phyloP scores from a whole-genome alignment of 2,888 invertebrate genomes.

The Sphinx pinastri region DNA sequence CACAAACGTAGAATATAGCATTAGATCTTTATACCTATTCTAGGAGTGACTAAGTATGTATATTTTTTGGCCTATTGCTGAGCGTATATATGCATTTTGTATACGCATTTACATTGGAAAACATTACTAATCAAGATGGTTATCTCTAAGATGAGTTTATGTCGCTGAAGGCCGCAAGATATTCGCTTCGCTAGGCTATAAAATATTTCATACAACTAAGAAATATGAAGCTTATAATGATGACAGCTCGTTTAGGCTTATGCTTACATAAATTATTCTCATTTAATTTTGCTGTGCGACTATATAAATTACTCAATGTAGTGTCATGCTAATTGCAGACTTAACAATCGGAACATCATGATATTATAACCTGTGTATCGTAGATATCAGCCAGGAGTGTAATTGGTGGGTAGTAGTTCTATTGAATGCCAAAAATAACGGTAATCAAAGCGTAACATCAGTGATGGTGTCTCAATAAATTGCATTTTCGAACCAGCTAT shows the following conservation, averaged over 20 bases:
- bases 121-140: no score
- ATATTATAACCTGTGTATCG: not conserved
- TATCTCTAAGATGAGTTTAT: no score
- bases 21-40: not conserved
- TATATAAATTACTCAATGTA: not conserved
- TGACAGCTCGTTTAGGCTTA: not conserved
- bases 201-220: not conserved
- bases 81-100: constrained; percentile 7
- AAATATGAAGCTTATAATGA: not conserved
- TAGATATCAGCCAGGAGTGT: no score
- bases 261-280: not conserved
- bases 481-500: no score
- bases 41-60: not conserved
- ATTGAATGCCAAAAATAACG: no score
- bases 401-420: no score
- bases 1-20: not conserved
- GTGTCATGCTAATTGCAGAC: not conserved
- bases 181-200: not conserved
- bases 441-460: no score
- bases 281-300: constrained; percentile 9
- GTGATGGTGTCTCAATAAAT: no score
- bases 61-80: constrained; percentile 10
- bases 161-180: no score
- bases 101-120: not conserved
- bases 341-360: not conserved